Evolutionary conservation across 2,113 vertebrate species (phyloP).

Genomic region (Halcyon malimbica): DNA sequence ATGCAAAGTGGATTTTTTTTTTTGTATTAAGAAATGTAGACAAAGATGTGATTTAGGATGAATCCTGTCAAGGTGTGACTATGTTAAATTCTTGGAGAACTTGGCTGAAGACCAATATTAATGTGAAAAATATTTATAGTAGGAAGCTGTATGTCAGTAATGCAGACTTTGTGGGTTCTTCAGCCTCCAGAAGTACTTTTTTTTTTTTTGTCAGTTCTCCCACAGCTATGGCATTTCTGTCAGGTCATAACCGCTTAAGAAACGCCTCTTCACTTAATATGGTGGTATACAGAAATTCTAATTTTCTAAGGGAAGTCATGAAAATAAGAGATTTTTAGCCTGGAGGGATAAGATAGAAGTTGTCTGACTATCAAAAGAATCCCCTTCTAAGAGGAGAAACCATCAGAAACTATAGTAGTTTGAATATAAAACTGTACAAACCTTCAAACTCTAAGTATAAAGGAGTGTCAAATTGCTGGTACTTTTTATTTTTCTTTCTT

Average conservation of each 20-base stretch:
- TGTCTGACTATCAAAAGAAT: constrained; percentile 69
- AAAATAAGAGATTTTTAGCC: constrained; percentile 69
- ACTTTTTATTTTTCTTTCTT: constrained; percentile 27
- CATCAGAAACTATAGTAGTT: constrained; percentile 54
- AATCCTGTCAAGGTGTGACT: constrained; percentile 64
- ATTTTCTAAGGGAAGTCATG: constrained; percentile 63
- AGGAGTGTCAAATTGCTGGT: constrained; percentile 44
- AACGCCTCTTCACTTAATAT: constrained; percentile 62
- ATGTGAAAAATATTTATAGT: constrained; percentile 61
- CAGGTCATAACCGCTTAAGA: constrained; percentile 51
- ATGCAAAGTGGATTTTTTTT: constrained; percentile 41
- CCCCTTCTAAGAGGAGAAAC: constrained; percentile 49
- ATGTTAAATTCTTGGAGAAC: constrained; percentile 41
- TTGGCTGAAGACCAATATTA: constrained; percentile 42
- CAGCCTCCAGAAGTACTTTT: constrained; percentile 25
- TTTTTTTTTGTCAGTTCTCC: constrained; percentile 54
- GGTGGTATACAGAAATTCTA: constrained; percentile 61
- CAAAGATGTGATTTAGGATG: constrained; percentile 71
- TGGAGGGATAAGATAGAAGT: constrained; percentile 48
- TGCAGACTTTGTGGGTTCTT: background rate
- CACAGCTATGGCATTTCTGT: constrained; percentile 55
- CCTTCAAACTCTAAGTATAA: constrained; percentile 63
- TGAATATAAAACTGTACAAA: constrained; percentile 63
- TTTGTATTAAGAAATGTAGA: constrained; percentile 63
- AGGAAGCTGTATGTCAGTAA: constrained; percentile 47